A percentile compares a stretch with the other conserved stretches of the same genome.
phyloP scores from a whole-genome alignment of 1,140 invertebrate species.

The Apolygus lucorum region DNA sequence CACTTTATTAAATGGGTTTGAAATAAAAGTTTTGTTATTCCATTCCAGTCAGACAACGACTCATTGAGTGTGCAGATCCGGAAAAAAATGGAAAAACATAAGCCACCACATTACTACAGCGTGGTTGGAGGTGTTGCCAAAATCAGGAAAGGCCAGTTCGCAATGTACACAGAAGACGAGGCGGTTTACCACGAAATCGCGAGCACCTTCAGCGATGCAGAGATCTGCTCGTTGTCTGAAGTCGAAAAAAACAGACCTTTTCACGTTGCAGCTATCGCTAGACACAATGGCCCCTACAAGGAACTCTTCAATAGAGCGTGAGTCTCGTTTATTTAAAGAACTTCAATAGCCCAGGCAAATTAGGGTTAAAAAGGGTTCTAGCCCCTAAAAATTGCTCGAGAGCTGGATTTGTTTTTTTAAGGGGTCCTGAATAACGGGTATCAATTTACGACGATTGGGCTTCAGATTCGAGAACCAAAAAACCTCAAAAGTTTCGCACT shows the following conservation, averaged over 20 bases:
- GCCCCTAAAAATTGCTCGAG: no score
- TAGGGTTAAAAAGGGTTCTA: no score
- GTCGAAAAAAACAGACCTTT: slow-evolving; percentile 19
- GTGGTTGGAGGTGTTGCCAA: slow-evolving; percentile 4
- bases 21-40: no score
- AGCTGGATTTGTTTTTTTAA: no score
- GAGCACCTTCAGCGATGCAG: slow-evolving; percentile 8
- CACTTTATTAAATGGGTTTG: no score
- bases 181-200: slow-evolving; percentile 17
- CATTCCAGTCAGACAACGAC: slow-evolving; percentile 16
- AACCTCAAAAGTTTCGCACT: no score
- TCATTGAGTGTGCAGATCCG: not conserved
- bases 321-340: no score
- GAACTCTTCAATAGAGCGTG: slow-evolving; percentile 22
- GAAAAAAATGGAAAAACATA: slow-evolving; percentile 7
- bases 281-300: slow-evolving; percentile 19
- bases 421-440: no score
- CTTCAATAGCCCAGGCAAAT: no score
- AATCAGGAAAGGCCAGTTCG: slow-evolving; percentile 20
- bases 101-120: slow-evolving; percentile 8
- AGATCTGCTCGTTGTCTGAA: slow-evolving; percentile 20
- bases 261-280: slow-evolving; percentile 14
- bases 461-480: no score
- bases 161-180: slow-evolving; percentile 18
- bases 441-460: no score